Conservation (phyloP, 2,113 vertebrate genomes). For the Odocoileus virginianus region DNA sequence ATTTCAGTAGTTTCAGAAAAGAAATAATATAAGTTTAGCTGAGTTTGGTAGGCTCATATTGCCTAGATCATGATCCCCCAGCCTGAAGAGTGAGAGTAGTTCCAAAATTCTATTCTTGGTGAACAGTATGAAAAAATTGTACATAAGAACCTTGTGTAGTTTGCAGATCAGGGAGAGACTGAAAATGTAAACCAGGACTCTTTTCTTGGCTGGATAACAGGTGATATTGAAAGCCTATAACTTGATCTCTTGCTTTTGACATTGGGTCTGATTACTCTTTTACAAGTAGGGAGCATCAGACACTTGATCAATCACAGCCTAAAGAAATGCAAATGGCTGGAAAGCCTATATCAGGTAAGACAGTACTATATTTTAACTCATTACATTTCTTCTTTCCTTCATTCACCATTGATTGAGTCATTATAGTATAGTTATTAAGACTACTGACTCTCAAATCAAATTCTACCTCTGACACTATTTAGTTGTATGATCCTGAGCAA, state of each 20-base stretch:
- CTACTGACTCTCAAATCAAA: background rate
- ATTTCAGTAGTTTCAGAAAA: background rate
- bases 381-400: background rate
- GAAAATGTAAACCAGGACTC: background rate
- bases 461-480: background rate
- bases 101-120: background rate
- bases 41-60: background rate
- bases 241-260: background rate
- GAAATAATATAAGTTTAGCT: background rate
- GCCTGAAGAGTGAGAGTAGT: background rate
- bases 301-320: background rate
- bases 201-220: background rate
- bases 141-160: background rate
- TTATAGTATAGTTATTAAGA: background rate
- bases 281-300: background rate
- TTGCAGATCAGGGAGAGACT: background rate
- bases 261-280: slow-evolving; percentile 14
- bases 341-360: background rate
- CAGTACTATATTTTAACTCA: background rate
- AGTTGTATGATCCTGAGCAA: background rate
- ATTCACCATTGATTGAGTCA: background rate
- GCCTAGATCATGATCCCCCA: background rate
- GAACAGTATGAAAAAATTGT: background rate
- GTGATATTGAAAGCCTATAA: background rate
- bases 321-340: background rate